Evolutionary conservation across 2,888 invertebrate species (phyloP), one percentile per base, ranked within the genome.

Genomic region (Idaea straminata): DNA sequence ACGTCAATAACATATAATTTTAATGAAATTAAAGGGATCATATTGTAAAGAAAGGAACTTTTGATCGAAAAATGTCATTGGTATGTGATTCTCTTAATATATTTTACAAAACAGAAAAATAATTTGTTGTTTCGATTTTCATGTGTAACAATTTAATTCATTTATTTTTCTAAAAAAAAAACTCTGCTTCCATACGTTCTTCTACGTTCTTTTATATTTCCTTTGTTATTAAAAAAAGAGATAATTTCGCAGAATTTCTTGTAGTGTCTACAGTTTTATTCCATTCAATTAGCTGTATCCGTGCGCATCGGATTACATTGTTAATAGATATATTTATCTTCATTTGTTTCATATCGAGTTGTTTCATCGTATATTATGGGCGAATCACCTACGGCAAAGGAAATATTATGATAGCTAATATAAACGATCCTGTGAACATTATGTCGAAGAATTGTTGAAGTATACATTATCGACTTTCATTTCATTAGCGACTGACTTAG

Each of bases 401-500:
- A 78, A 83, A 84, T 81, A 80, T 83, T 83, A 67, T 82, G 74
- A 75, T 80, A 81, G 80, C 74, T 77, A 79, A 74, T 72, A 70
- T 73, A 71, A 77, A 81, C 77, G 69, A 74, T 69, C 70, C 69
- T 64, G 64, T 58, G 68, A 74, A 75, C 70, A 77, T 74, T 79
- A 77, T 47, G 74, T 71, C 76, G 69, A 75, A 73, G 67, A 76
- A 72, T 72, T 72, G 69, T 71, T 70, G 76, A 78, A 82, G 78
- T 81, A 82, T 83, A 82, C 81, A 78, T 74, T 73, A 76, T 82
- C 79, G 79, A 75, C 73, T 84, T 83, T 76, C 78, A 72, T 83
- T 84, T 84, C 80, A 82, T 85, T 84, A 85, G 75, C 76, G 77
- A 76, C 71, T 74, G 77, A 77, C 77, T 82, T 80, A 76, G 13